phyloP scores from a whole-genome alignment of 2,113 vertebrate genomes.

The Sciurus niger region DNA sequence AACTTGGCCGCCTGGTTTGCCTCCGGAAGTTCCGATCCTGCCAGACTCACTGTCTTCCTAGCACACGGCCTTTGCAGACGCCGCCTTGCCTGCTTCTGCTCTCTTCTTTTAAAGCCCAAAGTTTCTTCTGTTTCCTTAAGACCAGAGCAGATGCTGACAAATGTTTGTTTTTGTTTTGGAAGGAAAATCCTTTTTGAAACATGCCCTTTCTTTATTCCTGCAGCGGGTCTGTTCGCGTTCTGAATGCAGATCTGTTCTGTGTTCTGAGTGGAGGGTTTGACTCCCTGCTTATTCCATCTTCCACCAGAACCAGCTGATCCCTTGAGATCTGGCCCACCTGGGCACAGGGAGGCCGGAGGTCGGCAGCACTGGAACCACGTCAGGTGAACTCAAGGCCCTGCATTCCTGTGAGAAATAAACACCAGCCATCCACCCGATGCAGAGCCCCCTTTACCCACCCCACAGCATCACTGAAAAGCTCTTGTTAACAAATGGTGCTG shows the following conservation, averaged over 20 bases:
- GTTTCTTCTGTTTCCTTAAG: constrained; percentile 8
- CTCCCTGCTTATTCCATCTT: neutral
- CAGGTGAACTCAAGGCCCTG: neutral
- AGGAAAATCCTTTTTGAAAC: neutral
- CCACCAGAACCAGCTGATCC: neutral
- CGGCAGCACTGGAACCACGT: neutral
- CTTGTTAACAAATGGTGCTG: too few species aligned
- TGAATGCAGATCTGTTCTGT: neutral
- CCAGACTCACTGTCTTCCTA: neutral
- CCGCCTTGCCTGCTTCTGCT: neutral
- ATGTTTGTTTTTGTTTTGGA: constrained; percentile 48
- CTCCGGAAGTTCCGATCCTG: neutral
- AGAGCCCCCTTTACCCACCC: neutral
- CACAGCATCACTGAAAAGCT: neutral
- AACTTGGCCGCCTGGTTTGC: neutral
- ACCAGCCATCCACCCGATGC: neutral
- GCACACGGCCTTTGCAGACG: neutral
- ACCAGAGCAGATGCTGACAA: constrained; percentile 27
- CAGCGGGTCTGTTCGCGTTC: neutral
- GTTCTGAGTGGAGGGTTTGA: neutral
- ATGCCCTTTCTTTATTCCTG: neutral
- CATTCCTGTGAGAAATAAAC: constrained; percentile 18
- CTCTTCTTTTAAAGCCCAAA: neutral
- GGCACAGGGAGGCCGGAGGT: neutral
- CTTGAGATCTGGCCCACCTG: neutral